phyloP scores from a whole-genome alignment of 2,888 invertebrate species.

The Thecocarcelia acutangulata region DNA sequence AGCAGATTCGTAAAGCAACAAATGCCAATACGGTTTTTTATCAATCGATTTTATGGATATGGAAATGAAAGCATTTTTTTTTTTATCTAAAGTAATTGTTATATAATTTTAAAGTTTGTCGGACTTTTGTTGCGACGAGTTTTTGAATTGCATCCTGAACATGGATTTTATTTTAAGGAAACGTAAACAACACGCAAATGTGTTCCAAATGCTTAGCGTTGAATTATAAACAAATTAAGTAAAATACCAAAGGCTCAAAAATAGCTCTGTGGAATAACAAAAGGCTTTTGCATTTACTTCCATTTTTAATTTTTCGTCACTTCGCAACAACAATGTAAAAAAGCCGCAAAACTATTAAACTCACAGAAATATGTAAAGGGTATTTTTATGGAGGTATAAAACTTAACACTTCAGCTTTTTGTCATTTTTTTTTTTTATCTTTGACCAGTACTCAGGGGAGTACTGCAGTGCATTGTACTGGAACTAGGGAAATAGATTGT shows the following conservation, averaged over 20 bases:
- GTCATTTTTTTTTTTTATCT: too few relatives aligned
- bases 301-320: too few relatives aligned
- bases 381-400: too few relatives aligned
- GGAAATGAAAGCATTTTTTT: conserved; percentile 44
- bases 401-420: too few relatives aligned
- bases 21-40: conserved; percentile 41
- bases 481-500: too few relatives aligned
- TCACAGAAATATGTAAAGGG: too few relatives aligned
- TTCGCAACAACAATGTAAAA: too few relatives aligned
- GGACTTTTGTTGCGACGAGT: not conserved
- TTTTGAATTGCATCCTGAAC: conserved; percentile 15
- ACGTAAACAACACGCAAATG: not conserved
- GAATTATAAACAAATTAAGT: not conserved
- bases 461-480: too few relatives aligned
- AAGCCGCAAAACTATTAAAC: too few relatives aligned
- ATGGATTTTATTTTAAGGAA: conserved; percentile 44
- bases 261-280: too few relatives aligned
- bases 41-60: conserved; percentile 51
- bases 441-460: too few relatives aligned
- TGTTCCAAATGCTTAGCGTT: not conserved
- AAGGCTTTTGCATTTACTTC: too few relatives aligned
- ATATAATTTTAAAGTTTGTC: conserved; percentile 30
- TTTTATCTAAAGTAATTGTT: conserved; percentile 39
- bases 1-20: conserved; percentile 4
- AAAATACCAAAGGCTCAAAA: not conserved